These are phyloP conservation scores for Nipponia nippon DNA, from an alignment of 2,113 vertebrate genomes.

Conservation along the genomic window DNA sequence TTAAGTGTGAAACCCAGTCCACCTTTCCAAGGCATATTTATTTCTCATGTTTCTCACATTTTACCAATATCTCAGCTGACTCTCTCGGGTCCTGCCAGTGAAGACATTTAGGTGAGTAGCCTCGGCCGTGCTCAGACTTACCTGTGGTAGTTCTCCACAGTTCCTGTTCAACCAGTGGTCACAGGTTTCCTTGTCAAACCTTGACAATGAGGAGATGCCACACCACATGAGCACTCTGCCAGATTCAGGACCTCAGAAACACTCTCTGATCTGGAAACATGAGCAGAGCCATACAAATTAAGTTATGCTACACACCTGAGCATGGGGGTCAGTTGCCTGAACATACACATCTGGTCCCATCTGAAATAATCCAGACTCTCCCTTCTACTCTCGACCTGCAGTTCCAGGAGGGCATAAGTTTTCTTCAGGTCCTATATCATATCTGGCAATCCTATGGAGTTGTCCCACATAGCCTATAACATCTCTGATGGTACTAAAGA, in stretches of 20 bases:
- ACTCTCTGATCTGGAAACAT: neutral
- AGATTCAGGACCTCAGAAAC: neutral
- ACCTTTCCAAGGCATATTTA: neutral
- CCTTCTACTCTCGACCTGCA: neutral
- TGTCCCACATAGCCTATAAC: neutral
- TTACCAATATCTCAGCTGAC: neutral
- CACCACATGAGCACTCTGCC: neutral
- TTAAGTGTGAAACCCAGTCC: neutral
- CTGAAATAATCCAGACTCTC: neutral
- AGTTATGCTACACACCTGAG: neutral
- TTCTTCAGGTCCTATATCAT: neutral
- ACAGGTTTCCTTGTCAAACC: neutral
- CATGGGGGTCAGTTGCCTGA: neutral
- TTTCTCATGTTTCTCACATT: neutral
- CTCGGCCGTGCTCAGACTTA: neutral
- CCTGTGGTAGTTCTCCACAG: neutral
- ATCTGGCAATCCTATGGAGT: neutral
- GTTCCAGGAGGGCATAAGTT: neutral
- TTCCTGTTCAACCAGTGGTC: neutral
- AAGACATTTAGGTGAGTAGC: neutral
- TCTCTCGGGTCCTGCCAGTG: accelerated
- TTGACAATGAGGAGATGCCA: neutral
- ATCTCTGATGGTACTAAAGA: neutral
- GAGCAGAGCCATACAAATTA: neutral
- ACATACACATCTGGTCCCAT: neutral